Percentiles rank a stretch among this genome's conserved stretches.
phyloP scores from a whole-genome alignment of 2,888 invertebrate species.

The Aleiodes alternator region DNA sequence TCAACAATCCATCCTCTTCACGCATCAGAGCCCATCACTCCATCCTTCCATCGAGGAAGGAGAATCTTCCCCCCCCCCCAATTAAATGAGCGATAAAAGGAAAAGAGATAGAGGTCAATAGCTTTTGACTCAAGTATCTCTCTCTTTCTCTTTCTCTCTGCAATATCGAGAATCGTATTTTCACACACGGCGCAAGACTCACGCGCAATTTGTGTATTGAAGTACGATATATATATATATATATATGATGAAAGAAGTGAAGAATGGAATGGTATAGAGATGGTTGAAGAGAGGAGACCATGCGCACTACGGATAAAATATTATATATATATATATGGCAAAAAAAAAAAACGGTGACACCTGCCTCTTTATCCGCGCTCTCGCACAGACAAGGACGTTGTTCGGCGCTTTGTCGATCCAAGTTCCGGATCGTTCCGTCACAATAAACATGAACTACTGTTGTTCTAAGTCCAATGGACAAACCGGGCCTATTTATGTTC shows the following conservation, averaged over 20 bases:
- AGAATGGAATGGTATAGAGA: not conserved
- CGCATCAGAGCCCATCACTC: too few relatives aligned
- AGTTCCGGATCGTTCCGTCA: slow-evolving; percentile 63
- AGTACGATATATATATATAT: slow-evolving; percentile 23
- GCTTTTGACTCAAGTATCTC: too few relatives aligned
- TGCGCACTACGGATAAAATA: slow-evolving; percentile 41
- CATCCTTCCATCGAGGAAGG: too few relatives aligned
- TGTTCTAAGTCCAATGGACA: slow-evolving; percentile 56
- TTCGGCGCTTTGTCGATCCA: slow-evolving; percentile 59
- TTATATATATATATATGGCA: not conserved
- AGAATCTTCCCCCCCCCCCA: too few relatives aligned
- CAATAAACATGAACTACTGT: slow-evolving; percentile 63
- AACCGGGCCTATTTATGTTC: slow-evolving; percentile 44
- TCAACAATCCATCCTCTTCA: too few relatives aligned
- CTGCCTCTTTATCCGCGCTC: slow-evolving; percentile 51
- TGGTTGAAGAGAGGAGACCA: slow-evolving; percentile 21
- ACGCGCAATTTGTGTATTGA: slow-evolving; percentile 24
- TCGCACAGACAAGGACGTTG: slow-evolving; percentile 50
- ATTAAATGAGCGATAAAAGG: too few relatives aligned
- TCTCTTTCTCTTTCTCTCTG: too few relatives aligned
- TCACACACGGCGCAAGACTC: slow-evolving; percentile 19
- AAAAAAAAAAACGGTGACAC: slow-evolving; percentile 54
- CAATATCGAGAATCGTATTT: not conserved
- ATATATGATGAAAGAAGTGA: too few relatives aligned
- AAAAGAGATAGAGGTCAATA: not conserved